Evolutionary conservation across 2,797 vertebrate species (phyloP), one percentile per base, ranked within the genome.

Genomic region (Sebastes wilsoni): DNA sequence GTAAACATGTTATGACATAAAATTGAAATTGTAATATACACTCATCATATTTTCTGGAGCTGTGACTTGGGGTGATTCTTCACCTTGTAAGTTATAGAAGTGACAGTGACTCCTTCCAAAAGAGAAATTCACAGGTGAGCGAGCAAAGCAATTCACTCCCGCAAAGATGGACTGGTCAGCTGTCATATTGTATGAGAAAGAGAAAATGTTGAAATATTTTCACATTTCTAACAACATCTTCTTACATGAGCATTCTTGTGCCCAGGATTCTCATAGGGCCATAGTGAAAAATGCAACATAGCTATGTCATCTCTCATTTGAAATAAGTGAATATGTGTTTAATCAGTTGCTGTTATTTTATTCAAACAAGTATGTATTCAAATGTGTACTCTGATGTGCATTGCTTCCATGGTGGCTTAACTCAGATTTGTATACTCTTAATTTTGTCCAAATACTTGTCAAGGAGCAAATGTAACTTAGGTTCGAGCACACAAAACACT

Each of bases 171-270:
- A 82, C 76, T 70, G 28, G 52, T 79, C 62, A 67, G 72, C 66
- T 85, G 73, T 83, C 66, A 73, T 13, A 8, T 23, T 18, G 3
- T 7, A 74, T 58, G 18, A 79, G 18, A 81, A 78, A 69, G 61
- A 54, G 9, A 42, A 38, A 55, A 69, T 42, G 28, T 25, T 34
- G 20, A 75, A 34, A 59, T 18, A 60, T 64, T 79, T 38, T 70
- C 49, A 65, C 10, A 61, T 72, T 75, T 67, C 30, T 72, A 30
- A 65, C 67, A 9, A 59, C 36, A 59, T 34, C 16, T 55, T 55
- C 18, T 70, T 38, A 52, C 8, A 27, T 12, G 2, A 5, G n/a
- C 14, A 14, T 61, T 64, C 6, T 25, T 52, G 8, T 20, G 3
- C 25, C 7, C 55, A n/a, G 4, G 27, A 34, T 46, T 71, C 1